Evolutionary conservation across 2,888 invertebrate genomes (phyloP).

Genomic region (Saturnia japonica): DNA sequence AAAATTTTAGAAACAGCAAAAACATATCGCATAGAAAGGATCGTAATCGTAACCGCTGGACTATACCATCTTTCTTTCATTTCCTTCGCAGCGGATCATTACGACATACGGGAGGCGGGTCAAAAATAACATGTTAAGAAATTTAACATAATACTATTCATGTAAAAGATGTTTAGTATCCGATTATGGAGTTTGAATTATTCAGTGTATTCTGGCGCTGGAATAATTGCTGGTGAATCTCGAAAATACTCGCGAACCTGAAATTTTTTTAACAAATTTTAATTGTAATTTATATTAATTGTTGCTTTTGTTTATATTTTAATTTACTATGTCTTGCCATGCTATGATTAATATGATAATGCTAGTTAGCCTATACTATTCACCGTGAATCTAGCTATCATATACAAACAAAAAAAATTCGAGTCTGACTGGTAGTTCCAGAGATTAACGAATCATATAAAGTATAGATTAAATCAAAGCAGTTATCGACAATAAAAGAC

Average conservation of each 20-base stretch:
- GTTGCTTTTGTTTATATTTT: no score
- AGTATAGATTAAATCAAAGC: no score
- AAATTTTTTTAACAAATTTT: background rate
- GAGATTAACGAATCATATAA: background rate
- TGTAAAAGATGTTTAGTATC: background rate
- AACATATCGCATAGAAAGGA: no score
- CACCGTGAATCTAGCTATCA: no score
- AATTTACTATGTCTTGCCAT: no score
- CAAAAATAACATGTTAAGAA: background rate
- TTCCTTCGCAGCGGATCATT: background rate
- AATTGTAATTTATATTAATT: background rate
- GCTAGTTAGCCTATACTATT: no score
- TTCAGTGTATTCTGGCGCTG: background rate
- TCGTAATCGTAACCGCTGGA: no score
- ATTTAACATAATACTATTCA: background rate
- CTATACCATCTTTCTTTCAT: background rate
- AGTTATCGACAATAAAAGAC: background rate
- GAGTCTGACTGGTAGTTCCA: no score
- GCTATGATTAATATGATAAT: no score
- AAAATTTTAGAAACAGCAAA: no score
- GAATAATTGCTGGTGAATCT: conserved; percentile 1
- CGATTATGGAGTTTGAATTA: background rate
- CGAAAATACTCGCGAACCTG: conserved; percentile 11
- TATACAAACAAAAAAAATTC: no score
- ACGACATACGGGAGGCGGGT: background rate